Conservation (phyloP, 1,140 invertebrate genomes). For the Dendroctonus ponderosae region DNA sequence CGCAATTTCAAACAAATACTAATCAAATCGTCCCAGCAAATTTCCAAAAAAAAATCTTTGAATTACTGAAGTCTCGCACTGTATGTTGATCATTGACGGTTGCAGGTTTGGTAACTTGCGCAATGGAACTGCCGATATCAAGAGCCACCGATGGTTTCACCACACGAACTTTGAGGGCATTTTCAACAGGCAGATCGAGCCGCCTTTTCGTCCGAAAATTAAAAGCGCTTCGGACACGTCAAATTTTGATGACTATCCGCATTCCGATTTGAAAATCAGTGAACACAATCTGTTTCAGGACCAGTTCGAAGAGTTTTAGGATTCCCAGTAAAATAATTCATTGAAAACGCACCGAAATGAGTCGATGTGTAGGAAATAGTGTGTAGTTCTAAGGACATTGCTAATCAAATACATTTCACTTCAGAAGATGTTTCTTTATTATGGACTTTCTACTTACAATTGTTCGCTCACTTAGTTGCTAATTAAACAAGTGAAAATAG, state of each 20-base stretch:
- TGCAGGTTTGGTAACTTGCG: conserved; percentile 69
- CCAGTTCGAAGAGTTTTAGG: conserved; percentile 69
- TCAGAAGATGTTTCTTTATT: too few species aligned
- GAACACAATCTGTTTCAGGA: conserved; percentile 62
- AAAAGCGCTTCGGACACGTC: conserved; percentile 68
- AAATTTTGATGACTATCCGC: conserved; percentile 76
- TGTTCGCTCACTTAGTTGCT: too few species aligned
- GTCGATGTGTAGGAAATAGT: too few species aligned
- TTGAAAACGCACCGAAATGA: too few species aligned
- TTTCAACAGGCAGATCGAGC: conserved; percentile 75
- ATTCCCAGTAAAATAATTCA: too few species aligned
- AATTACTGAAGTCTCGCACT: background rate
- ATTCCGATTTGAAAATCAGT: conserved; percentile 60
- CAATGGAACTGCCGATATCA: conserved; percentile 73
- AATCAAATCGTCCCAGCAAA: background rate
- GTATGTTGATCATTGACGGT: too few species aligned
- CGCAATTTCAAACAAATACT: too few species aligned
- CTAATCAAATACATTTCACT: too few species aligned
- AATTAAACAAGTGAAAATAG: too few species aligned
- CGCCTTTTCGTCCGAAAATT: conserved; percentile 75
- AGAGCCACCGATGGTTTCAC: conserved; percentile 70
- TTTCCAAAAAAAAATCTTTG: conserved; percentile 1
- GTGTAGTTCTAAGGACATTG: too few species aligned
- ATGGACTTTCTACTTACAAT: too few species aligned
- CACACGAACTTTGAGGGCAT: conserved; percentile 74